These are phyloP conservation scores for Myrmecophaga tridactyla DNA, from an alignment of 2,113 vertebrate species.

Conservation along the genomic window DNA sequence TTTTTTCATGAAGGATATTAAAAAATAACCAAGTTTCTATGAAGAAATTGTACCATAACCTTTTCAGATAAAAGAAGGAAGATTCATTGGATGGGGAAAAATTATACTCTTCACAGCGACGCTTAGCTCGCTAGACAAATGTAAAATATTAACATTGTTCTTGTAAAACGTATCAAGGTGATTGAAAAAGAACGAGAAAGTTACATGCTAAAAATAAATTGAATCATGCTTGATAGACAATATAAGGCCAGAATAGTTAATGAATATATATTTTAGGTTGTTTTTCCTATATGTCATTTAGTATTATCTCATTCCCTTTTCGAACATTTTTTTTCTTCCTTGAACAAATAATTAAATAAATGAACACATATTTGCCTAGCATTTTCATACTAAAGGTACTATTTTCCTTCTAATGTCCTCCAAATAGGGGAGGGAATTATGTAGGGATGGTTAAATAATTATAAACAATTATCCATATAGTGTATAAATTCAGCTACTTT, in stretches of 20 bases:
- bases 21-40: conserved; percentile 20
- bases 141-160: conserved; percentile 32
- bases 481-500: not conserved
- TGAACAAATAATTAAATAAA: not conserved
- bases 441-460: not conserved
- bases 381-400: not conserved
- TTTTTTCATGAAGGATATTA: conserved; percentile 28
- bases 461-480: not conserved
- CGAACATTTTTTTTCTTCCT: not conserved
- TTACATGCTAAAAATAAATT: conserved; percentile 14
- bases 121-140: conserved; percentile 44
- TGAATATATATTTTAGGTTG: not conserved
- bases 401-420: not conserved
- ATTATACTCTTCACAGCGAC: not conserved
- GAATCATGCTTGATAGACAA: not conserved
- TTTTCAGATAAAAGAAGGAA: conserved; percentile 37
- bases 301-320: not conserved
- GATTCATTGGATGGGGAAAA: conserved; percentile 25
- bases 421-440: not conserved
- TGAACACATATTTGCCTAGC: not conserved
- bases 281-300: not conserved
- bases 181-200: conserved; percentile 45
- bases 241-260: not conserved
- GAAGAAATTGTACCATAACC: conserved; percentile 2
- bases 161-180: conserved; percentile 50